A percentile compares a stretch with the other conserved stretches of the same genome.
Evolutionary conservation across 2,797 vertebrate genomes (phyloP).

Genomic region (Notolepis coatsorum): DNA sequence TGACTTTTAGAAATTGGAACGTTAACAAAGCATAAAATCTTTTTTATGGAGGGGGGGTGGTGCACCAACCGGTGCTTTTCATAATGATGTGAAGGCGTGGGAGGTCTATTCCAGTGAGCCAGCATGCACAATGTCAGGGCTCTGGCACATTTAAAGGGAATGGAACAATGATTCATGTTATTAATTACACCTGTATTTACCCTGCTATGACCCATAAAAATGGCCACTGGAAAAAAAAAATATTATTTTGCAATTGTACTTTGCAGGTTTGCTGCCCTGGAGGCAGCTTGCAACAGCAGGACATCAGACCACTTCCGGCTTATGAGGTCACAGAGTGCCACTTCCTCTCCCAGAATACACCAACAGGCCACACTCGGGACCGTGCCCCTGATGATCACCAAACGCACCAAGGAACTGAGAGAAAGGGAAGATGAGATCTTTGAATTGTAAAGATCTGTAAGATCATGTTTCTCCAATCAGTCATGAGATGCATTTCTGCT

Average conservation of each 20-base stretch:
- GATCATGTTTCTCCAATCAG: not conserved
- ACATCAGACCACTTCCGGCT: constrained; percentile 37
- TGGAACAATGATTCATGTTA: too few relatives aligned
- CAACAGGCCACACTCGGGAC: constrained; percentile 74
- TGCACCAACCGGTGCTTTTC: too few relatives aligned
- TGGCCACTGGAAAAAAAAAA: too few relatives aligned
- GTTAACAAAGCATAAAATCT: too few relatives aligned
- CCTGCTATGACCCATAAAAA: too few relatives aligned
- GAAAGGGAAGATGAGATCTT: constrained; percentile 93
- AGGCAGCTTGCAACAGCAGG: constrained; percentile 52
- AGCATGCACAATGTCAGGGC: too few relatives aligned
- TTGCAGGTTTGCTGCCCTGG: constrained; percentile 67
- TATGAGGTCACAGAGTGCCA: constrained; percentile 51
- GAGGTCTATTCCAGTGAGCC: too few relatives aligned
- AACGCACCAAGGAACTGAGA: constrained; percentile 77
- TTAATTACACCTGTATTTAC: too few relatives aligned
- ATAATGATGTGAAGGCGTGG: too few relatives aligned
- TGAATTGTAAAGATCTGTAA: constrained; percentile 91
- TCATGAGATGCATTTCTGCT: constrained; percentile 13
- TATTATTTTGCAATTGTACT: not conserved
- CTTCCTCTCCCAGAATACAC: constrained; percentile 49
- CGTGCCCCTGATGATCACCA: constrained; percentile 84
- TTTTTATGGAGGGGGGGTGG: too few relatives aligned
- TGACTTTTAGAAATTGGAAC: too few relatives aligned
- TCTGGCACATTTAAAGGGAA: too few relatives aligned